Conservation (phyloP, 2,888 invertebrate species). For the Temnothorax ravouxi region DNA sequence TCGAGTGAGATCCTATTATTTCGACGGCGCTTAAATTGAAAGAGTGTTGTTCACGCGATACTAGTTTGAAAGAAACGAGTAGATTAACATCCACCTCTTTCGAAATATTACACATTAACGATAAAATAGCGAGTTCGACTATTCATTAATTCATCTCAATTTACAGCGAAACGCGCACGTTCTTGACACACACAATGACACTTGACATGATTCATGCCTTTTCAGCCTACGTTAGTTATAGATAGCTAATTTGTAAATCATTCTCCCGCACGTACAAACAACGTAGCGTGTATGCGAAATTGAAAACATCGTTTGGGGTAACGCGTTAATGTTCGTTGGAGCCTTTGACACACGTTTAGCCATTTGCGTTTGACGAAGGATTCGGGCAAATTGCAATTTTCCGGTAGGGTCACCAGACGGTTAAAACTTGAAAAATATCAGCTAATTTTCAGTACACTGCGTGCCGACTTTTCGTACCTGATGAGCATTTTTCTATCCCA, state of each 20-base stretch:
- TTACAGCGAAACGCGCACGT: not conserved
- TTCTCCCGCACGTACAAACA: constrained; percentile 22
- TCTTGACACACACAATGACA: not conserved
- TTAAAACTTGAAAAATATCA: constrained; percentile 73
- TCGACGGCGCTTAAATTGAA: constrained; percentile 53
- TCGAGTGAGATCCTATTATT: constrained; percentile 65
- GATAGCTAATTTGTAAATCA: constrained; percentile 35
- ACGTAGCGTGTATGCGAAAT: constrained; percentile 59
- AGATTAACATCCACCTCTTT: not conserved
- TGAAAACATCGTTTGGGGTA: constrained; percentile 48
- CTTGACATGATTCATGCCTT: not conserved
- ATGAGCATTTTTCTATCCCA: constrained; percentile 67
- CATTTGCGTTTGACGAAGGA: constrained; percentile 47
- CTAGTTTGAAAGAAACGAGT: constrained; percentile 11
- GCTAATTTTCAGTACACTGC: constrained; percentile 65
- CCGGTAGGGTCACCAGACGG: constrained; percentile 45
- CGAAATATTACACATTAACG: not conserved
- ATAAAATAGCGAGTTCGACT: not conserved
- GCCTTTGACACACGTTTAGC: constrained; percentile 66
- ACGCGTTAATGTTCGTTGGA: constrained; percentile 58
- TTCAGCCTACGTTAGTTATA: not conserved
- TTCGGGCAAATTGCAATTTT: constrained; percentile 63
- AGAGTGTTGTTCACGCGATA: constrained; percentile 52
- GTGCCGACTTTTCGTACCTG: constrained; percentile 65
- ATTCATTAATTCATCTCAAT: constrained; percentile 5